Evolutionary conservation across 1,140 invertebrate genomes (phyloP).

Genomic region (Leptoteleia sp.): DNA sequence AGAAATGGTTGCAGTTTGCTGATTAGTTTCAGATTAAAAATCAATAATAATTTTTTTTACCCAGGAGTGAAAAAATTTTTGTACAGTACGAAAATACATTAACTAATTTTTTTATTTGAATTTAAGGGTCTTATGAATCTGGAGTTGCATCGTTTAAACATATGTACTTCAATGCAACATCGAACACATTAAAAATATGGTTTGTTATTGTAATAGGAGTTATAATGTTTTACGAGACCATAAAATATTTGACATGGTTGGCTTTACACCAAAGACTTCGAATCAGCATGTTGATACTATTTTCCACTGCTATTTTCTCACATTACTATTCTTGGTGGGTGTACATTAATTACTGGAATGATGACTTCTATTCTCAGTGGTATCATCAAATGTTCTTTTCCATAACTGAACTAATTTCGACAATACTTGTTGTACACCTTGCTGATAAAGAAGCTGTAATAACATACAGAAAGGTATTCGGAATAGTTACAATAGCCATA

Average conservation of each 20-base stretch:
- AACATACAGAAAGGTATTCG: constrained; percentile 84
- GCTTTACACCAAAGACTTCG: constrained; percentile 83
- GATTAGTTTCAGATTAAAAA: too few relatives aligned
- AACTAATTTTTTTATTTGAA: too few relatives aligned
- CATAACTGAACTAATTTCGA: constrained; percentile 87
- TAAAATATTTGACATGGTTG: constrained; percentile 84
- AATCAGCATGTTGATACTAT: constrained; percentile 86
- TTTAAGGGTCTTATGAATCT: constrained; percentile 87
- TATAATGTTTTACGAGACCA: constrained; percentile 86
- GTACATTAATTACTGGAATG: constrained; percentile 92
- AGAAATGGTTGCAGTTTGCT: too few relatives aligned
- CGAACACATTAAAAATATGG: constrained; percentile 90
- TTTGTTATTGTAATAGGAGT: constrained; percentile 85
- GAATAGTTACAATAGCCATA: constrained; percentile 85
- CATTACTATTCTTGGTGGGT: constrained; percentile 93
- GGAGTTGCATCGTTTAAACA: constrained; percentile 89
- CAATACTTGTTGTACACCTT: constrained; percentile 84
- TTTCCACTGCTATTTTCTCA: constrained; percentile 87
- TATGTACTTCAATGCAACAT: constrained; percentile 91
- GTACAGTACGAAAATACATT: too few relatives aligned
- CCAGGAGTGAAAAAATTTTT: too few relatives aligned
- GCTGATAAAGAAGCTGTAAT: constrained; percentile 83
- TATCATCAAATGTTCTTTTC: constrained; percentile 89
- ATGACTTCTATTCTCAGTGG: constrained; percentile 90
- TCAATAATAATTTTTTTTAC: too few relatives aligned